Conservation (phyloP, 2,797 vertebrate species). For the Muscicapa comitata region DNA sequence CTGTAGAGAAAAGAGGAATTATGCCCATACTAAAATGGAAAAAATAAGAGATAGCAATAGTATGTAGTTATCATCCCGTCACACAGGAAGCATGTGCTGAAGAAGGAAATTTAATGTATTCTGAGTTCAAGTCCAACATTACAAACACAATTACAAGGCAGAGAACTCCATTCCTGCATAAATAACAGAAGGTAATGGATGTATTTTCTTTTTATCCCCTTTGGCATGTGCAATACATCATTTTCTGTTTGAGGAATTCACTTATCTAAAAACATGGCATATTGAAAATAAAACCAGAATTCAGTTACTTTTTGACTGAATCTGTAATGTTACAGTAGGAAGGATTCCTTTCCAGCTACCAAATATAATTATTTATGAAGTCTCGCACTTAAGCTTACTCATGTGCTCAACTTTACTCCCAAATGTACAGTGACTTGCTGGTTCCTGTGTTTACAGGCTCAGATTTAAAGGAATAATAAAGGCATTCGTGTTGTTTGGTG, state of each 20-base stretch:
- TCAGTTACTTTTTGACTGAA: background rate
- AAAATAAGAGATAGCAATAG: background rate
- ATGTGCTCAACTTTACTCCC: background rate
- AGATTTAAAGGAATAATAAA: background rate
- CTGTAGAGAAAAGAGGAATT: background rate
- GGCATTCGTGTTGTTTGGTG: background rate
- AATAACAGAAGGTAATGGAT: background rate
- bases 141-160: background rate
- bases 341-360: background rate
- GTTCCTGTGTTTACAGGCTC: background rate
- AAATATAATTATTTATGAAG: slow-evolving; percentile 2
- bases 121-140: background rate
- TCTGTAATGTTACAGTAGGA: background rate
- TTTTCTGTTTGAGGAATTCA: background rate
- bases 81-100: background rate
- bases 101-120: background rate
- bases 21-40: background rate
- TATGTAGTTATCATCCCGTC: background rate
- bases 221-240: background rate
- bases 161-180: background rate
- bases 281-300: background rate
- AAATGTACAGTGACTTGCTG: background rate
- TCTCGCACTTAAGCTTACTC: background rate
- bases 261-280: background rate
- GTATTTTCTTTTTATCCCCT: background rate